Conservation (phyloP, 2,113 vertebrate genomes). For the Atractosteus spatula region DNA sequence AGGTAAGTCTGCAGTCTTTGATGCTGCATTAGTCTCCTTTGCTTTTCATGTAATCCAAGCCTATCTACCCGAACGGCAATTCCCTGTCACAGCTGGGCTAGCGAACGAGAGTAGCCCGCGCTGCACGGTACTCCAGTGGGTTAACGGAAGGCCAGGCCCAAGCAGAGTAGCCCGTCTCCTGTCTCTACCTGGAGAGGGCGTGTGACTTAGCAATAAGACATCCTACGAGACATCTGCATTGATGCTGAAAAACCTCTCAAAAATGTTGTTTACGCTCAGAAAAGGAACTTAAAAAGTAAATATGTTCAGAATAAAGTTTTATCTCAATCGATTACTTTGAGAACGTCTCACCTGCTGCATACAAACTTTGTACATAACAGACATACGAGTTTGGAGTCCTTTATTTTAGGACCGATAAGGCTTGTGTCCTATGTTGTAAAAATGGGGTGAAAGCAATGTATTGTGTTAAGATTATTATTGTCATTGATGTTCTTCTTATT, state of each 20-base stretch:
- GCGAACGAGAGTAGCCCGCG: too few relatives aligned
- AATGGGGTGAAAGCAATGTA: slow-evolving; percentile 49
- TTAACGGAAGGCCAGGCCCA: neutral
- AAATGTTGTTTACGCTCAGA: slow-evolving; percentile 48
- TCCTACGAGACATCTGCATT: slow-evolving; percentile 39
- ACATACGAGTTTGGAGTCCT: neutral
- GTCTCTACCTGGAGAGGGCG: slow-evolving; percentile 14
- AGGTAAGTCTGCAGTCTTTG: too few relatives aligned
- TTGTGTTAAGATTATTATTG: slow-evolving; percentile 46
- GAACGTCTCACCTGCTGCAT: slow-evolving; percentile 13
- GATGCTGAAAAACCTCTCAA: slow-evolving; percentile 21
- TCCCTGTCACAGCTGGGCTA: too few relatives aligned
- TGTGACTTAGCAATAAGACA: slow-evolving; percentile 54
- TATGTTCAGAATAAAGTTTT: slow-evolving; percentile 39
- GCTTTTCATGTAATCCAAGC: too few relatives aligned
- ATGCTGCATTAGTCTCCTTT: too few relatives aligned
- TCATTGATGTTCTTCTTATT: slow-evolving; percentile 54
- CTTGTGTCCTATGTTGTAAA: slow-evolving; percentile 31
- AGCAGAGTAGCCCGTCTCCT: neutral
- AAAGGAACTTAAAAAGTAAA: slow-evolving; percentile 38
- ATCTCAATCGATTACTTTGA: slow-evolving; percentile 30
- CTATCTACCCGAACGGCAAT: too few relatives aligned
- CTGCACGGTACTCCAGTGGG: neutral
- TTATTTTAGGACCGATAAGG: slow-evolving; percentile 8
- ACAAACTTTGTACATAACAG: neutral